Evolutionary conservation across 2,797 vertebrate species (phyloP).

Genomic region (Protonibea diacanthus): DNA sequence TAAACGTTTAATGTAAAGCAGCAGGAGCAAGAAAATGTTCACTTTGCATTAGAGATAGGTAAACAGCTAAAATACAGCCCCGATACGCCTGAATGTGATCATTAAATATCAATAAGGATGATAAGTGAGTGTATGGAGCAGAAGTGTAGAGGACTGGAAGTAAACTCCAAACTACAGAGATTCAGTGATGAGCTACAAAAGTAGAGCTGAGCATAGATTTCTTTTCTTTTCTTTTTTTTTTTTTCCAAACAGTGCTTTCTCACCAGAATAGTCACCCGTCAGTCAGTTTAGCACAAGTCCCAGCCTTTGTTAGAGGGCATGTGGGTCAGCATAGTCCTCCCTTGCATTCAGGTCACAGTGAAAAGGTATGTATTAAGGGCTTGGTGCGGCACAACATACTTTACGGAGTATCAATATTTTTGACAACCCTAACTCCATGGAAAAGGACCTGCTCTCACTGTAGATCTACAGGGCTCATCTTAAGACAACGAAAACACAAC

Average conservation of each 20-base stretch:
- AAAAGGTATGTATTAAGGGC: not conserved
- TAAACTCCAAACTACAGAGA: not conserved
- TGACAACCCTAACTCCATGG: too few relatives aligned
- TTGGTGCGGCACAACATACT: not conserved
- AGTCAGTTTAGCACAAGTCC: not conserved
- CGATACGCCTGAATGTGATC: not conserved
- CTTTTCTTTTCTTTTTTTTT: too few relatives aligned
- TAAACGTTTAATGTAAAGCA: not conserved
- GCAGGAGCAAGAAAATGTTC: too few relatives aligned
- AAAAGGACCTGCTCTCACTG: too few relatives aligned
- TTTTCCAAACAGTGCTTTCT: too few relatives aligned
- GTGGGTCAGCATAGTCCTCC: not conserved
- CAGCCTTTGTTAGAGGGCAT: not conserved
- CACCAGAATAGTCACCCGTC: not conserved
- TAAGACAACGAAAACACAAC: too few relatives aligned
- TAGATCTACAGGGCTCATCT: too few relatives aligned
- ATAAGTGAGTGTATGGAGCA: not conserved
- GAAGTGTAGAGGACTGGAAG: not conserved
- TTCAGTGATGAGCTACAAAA: not conserved
- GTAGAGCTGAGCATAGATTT: not conserved
- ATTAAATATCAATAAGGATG: not conserved
- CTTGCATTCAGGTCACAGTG: not conserved
- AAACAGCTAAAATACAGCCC: not conserved
- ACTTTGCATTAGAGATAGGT: not conserved
- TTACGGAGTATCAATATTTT: too few relatives aligned